A percentile compares a stretch with the other conserved stretches of the same genome.
These are phyloP conservation scores for Coptodon bakossiorum DNA, from an alignment of 2,113 vertebrate species.

Conservation along the genomic window DNA sequence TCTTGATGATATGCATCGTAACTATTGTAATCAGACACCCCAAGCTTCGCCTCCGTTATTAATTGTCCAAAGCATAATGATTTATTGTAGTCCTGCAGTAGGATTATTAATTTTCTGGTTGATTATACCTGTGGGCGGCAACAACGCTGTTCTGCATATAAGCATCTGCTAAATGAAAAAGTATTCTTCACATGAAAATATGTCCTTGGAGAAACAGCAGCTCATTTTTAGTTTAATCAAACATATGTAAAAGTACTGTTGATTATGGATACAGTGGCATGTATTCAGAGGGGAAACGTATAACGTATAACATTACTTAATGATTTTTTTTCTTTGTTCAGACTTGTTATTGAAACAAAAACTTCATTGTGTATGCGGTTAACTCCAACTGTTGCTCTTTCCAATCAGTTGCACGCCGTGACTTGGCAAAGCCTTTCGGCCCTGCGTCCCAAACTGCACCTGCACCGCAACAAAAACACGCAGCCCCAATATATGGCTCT, in stretches of 20 bases:
- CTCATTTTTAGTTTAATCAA: conserved; percentile 94
- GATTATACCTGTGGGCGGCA: conserved; percentile 91
- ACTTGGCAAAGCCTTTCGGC: background rate
- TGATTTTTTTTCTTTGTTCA: conserved; percentile 76
- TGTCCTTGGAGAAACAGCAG: conserved; percentile 87
- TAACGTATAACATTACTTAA: conserved; percentile 81
- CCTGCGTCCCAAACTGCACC: conserved; percentile 10
- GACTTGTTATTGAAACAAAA: background rate
- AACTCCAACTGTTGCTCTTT: background rate
- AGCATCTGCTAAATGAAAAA: conserved; percentile 78
- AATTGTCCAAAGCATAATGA: conserved; percentile 93
- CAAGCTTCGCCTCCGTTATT: conserved; percentile 84
- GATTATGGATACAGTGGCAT: conserved; percentile 76
- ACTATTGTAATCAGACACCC: conserved; percentile 87
- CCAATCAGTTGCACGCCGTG: background rate
- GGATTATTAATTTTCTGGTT: conserved; percentile 97
- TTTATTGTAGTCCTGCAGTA: conserved; percentile 88
- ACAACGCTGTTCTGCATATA: conserved; percentile 79
- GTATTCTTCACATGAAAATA: conserved; percentile 77
- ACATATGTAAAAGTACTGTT: conserved; percentile 86
- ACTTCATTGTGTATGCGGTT: background rate
- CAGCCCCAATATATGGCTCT: background rate
- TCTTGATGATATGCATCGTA: conserved; percentile 80
- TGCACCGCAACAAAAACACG: conserved; percentile 15
- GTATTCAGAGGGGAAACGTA: conserved; percentile 79